A percentile compares a stretch with the other conserved stretches of the same genome.
Evolutionary conservation across 2,113 vertebrate genomes (phyloP).

Genomic region (Paramormyrops kingsleyae): DNA sequence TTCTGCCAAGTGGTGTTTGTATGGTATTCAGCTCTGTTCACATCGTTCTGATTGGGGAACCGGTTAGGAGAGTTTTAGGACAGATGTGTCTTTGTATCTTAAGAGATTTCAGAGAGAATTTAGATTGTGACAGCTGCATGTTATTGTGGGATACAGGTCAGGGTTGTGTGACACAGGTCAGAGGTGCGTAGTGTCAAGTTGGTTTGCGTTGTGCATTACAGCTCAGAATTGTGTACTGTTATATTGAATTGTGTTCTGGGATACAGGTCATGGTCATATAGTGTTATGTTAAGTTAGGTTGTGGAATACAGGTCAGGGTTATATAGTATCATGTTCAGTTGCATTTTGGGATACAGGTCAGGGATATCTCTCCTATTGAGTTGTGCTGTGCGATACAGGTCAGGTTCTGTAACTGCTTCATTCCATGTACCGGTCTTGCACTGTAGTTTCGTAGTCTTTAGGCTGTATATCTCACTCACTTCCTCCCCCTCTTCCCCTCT

Average conservation of each 20-base stretch:
- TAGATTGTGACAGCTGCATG: neutral
- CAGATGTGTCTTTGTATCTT: neutral
- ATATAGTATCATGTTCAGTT: neutral
- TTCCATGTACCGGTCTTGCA: slow-evolving; percentile 13
- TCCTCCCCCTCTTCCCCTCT: slow-evolving; percentile 27
- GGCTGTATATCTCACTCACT: slow-evolving; percentile 34
- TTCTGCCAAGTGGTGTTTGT: neutral
- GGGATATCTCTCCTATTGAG: neutral
- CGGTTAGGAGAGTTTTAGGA: neutral
- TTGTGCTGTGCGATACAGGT: neutral
- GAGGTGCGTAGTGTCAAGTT: neutral
- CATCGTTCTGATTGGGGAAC: neutral
- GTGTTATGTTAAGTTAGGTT: neutral
- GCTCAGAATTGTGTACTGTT: neutral
- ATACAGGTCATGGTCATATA: neutral
- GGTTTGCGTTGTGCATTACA: neutral
- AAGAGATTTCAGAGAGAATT: neutral
- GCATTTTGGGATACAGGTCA: neutral
- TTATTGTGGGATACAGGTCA: neutral
- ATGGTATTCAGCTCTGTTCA: neutral
- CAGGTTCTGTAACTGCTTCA: slow-evolving; percentile 9
- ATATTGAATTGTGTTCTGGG: neutral
- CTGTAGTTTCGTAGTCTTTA: slow-evolving; percentile 26
- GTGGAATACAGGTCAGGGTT: neutral
- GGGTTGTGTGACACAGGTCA: neutral